phyloP scores from a whole-genome alignment of 2,888 invertebrate species.

The Tanytarsus gracilentus region DNA sequence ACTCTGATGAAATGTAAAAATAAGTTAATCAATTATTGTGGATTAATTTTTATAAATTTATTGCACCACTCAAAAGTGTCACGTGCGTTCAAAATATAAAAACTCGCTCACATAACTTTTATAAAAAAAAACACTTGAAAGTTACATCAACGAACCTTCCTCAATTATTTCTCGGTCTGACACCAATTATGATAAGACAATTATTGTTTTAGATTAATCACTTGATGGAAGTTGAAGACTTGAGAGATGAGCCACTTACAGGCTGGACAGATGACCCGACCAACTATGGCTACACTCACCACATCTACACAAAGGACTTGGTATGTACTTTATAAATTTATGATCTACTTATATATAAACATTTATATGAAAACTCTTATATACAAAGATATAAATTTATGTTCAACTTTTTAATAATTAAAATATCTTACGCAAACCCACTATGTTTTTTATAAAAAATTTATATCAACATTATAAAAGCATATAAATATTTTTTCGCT shows the following conservation, averaged over 20 bases:
- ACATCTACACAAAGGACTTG: conserved; percentile 48
- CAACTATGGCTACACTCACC: conserved; percentile 46
- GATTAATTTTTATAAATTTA: too few relatives aligned
- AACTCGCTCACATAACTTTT: too few relatives aligned
- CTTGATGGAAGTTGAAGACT: conserved; percentile 46
- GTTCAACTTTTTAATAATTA: not conserved
- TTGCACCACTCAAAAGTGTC: too few relatives aligned
- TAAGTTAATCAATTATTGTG: too few relatives aligned
- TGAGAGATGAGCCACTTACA: conserved; percentile 47
- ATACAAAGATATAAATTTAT: not conserved
- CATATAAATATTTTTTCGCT: not conserved
- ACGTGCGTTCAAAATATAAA: too few relatives aligned
- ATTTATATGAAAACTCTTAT: not conserved
- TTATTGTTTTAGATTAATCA: conserved; percentile 30
- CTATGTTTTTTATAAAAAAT: not conserved
- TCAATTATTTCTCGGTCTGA: not conserved
- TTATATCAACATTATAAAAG: not conserved
- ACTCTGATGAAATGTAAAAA: too few relatives aligned
- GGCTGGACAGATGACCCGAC: conserved; percentile 41
- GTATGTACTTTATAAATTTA: conserved; percentile 32
- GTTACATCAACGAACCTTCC: too few relatives aligned
- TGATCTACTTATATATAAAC: not conserved
- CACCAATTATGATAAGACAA: not conserved
- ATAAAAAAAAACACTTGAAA: too few relatives aligned
- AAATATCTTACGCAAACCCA: not conserved